phyloP scores from a whole-genome alignment of 64 coral and sea anemone genomes.

The Actinia tenebrosa region DNA sequence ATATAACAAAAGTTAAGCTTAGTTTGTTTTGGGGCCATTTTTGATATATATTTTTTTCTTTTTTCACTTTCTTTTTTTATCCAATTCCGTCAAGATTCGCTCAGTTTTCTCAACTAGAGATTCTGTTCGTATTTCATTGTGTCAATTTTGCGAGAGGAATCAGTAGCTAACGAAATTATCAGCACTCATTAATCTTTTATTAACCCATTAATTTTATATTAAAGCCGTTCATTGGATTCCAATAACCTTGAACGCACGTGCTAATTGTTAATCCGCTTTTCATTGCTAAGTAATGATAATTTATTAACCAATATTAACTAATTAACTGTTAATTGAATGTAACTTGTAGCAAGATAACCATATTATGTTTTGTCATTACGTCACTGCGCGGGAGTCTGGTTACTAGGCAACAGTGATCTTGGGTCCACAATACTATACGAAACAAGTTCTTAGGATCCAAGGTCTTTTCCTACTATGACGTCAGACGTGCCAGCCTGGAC shows the following conservation, averaged over 20 bases:
- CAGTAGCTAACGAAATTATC: neutral
- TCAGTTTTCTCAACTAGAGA: neutral
- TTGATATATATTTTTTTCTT: neutral
- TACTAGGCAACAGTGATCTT: neutral
- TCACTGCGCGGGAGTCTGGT: neutral
- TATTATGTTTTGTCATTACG: neutral
- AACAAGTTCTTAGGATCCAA: no score
- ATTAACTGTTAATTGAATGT: conserved; percentile 20
- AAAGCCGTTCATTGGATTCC: neutral
- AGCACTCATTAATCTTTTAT: neutral
- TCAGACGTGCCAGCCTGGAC: no score
- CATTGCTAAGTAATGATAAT: conserved; percentile 28
- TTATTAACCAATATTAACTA: conserved; percentile 1
- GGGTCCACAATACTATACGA: neutral
- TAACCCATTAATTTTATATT: neutral
- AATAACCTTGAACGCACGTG: neutral
- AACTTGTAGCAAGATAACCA: conserved; percentile 17
- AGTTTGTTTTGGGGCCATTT: neutral
- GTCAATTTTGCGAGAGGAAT: neutral
- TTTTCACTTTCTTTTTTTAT: neutral
- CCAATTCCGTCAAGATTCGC: neutral
- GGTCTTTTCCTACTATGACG: no score
- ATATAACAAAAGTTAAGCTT: neutral
- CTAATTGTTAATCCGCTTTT: conserved; percentile 6
- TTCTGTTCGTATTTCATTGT: neutral